Base-by-base conservation (phyloP, 2,888 invertebrate genomes). In the Ptilodon capucinus region DNA sequence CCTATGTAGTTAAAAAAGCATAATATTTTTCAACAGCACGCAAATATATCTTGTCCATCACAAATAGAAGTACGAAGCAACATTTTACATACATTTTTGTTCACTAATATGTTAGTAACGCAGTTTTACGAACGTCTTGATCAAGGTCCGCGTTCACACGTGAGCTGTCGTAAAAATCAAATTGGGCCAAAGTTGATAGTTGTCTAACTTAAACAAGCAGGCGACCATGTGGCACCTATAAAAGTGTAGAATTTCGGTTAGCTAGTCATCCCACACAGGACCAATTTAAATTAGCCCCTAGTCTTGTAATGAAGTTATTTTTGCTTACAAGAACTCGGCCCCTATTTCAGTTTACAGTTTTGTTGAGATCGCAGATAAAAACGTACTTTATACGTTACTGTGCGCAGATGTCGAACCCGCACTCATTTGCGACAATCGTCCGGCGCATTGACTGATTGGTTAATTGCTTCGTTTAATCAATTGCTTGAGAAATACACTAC, bases 391-490 rank as follows among this genome's bases (percentile, higher is more conserved):
- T 28, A 38, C 19, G 19, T 6, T 2, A n/a, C 5, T 32, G 32
- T 1, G 63, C 75, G 76, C 84, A 80, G 79, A 80, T 79, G 80
- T 76, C 75, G 74, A 80, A 79, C 80, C 82, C 76, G 79, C 81
- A 81, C 81, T 87, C 87, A 85, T 87, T 86, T 86, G 88, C 86
- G 87, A 87, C 85, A 82, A 81, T 81, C 76, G 76, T 79, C 74
- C 79, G 76, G 65, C 79, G 18, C 82, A 80, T 84, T 84, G 84
- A 75, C 84, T 89, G 88, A 91, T 91, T 91, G 86, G 74, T 88
- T 91, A 91, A 91, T 91, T 90, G 90, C 83, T 88, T 85, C 86
- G 89, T 91, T 91, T 90, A 89, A 91, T 89, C 90, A 91, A 91
- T 90, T 90, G 89, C 78, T 79, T 80, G 81, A 85, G 87, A 81